Percentiles rank a stretch among this genome's conserved stretches.
Evolutionary conservation across 2,113 vertebrate genomes (phyloP).

Genomic region (Notechis scutatus): DNA sequence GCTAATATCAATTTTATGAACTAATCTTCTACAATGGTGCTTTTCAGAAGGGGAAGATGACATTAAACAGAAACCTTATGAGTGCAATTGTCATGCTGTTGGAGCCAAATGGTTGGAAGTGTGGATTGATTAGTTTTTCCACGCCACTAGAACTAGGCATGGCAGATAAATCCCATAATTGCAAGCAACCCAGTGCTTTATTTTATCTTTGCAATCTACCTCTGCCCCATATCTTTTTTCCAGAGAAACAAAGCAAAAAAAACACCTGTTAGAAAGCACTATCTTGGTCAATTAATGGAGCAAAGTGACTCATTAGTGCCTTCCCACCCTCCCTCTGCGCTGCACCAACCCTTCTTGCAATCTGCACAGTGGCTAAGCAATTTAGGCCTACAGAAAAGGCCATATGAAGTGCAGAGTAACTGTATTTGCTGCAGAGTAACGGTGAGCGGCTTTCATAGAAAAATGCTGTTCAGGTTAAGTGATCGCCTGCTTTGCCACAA

Average conservation of each 20-base stretch:
- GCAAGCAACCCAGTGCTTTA: background rate
- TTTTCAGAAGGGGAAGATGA: background rate
- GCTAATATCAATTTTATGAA: background rate
- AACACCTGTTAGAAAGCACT: background rate
- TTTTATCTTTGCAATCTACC: conserved; percentile 5
- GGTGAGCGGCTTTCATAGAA: background rate
- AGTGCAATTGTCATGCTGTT: background rate
- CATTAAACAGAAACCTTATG: background rate
- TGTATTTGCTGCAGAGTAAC: background rate
- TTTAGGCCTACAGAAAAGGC: conserved; percentile 12
- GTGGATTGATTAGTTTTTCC: background rate
- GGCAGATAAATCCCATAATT: background rate
- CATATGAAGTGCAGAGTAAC: background rate
- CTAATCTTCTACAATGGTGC: background rate
- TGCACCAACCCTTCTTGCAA: background rate
- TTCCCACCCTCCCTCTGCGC: background rate
- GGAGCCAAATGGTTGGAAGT: background rate
- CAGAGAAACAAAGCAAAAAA: background rate
- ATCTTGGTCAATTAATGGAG: conserved; percentile 16
- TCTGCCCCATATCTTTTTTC: background rate
- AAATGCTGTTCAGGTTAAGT: conserved; percentile 8
- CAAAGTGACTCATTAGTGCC: conserved; percentile 16
- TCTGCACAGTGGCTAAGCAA: conserved; percentile 12
- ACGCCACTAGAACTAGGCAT: background rate
- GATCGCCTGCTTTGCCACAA: conserved; percentile 17